A percentile compares a stretch with the other conserved stretches of the same genome.
phyloP scores from a whole-genome alignment of 2,113 vertebrate genomes.

The Ophiodon elongatus region DNA sequence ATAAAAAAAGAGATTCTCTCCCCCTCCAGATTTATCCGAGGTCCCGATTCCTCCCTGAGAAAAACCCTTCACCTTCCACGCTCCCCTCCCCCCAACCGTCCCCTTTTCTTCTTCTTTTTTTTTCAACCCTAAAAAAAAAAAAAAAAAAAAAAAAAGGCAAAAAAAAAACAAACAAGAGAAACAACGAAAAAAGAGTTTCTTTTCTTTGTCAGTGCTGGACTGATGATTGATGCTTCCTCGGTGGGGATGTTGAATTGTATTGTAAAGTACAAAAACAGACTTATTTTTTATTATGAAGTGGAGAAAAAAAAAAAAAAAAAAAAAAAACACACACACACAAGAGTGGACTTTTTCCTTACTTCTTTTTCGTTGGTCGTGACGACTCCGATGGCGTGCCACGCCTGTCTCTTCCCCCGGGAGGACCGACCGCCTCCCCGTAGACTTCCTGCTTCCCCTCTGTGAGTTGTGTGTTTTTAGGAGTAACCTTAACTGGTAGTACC shows the following conservation, averaged over 20 bases:
- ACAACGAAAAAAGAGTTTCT: conserved; percentile 55
- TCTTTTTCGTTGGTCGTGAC: conserved; percentile 69
- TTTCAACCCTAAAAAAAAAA: conserved; percentile 48
- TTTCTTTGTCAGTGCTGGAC: conserved; percentile 88
- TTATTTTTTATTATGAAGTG: conserved; percentile 99
- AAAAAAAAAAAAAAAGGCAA: conserved; percentile 39
- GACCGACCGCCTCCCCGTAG: conserved; percentile 63
- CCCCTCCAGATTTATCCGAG: conserved; percentile 63
- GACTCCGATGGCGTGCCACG: conserved; percentile 70
- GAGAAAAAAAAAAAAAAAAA: conserved; percentile 86
- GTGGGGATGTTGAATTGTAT: conserved; percentile 99
- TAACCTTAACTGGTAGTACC: conserved; percentile 75
- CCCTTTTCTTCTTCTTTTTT: conserved; percentile 60
- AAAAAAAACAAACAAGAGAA: conserved; percentile 41
- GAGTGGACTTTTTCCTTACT: conserved; percentile 84
- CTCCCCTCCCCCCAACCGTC: conserved; percentile 29
- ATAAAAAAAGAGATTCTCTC: conserved; percentile 54
- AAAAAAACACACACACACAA: conserved; percentile 53
- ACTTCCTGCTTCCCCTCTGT: conserved; percentile 69
- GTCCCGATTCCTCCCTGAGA: conserved; percentile 43
- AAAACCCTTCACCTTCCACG: conserved; percentile 37
- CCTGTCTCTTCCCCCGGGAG: conserved; percentile 67
- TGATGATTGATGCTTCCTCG: conserved; percentile 93
- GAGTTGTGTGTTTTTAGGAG: conserved; percentile 70
- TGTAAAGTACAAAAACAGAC: conserved; percentile 99